These are phyloP conservation scores for Oryzias woworae DNA, from an alignment of 2,113 vertebrate genomes.

Conservation along the genomic window DNA sequence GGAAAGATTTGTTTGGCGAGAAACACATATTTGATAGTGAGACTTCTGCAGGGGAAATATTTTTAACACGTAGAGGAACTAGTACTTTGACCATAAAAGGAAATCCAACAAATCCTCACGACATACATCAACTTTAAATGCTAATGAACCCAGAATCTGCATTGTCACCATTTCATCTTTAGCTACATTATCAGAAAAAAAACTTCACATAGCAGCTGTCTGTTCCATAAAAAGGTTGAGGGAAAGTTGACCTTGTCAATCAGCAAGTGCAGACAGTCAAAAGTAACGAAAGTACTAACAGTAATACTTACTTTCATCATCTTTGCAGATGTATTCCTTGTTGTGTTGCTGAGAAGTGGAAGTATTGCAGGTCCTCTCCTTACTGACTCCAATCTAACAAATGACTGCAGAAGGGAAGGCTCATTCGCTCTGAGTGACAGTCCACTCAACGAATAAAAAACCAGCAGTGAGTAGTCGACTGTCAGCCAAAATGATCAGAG, in stretches of 20 bases:
- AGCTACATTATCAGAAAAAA: constrained; percentile 7
- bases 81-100: constrained; percentile 70
- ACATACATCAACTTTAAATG: background rate
- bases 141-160: background rate
- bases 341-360: constrained; percentile 15
- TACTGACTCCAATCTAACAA: constrained; percentile 17
- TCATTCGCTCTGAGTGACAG: constrained; percentile 32
- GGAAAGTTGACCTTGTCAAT: background rate
- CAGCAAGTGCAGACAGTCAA: background rate
- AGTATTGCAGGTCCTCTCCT: constrained; percentile 38
- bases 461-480: constrained; percentile 9
- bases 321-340: constrained; percentile 39
- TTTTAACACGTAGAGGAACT: background rate
- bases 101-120: constrained; percentile 1
- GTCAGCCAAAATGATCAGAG: background rate
- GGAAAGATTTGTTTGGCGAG: no score
- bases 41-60: no score
- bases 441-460: constrained; percentile 26
- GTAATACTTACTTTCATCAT: constrained; percentile 59
- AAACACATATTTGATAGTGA: no score
- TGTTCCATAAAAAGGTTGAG: background rate
- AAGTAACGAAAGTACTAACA: background rate
- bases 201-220: background rate
- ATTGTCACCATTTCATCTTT: constrained; percentile 1
- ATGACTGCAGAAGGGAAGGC: constrained; percentile 21